phyloP scores from a whole-genome alignment of 2,797 vertebrate species.

The Glyptemys insculpta region DNA sequence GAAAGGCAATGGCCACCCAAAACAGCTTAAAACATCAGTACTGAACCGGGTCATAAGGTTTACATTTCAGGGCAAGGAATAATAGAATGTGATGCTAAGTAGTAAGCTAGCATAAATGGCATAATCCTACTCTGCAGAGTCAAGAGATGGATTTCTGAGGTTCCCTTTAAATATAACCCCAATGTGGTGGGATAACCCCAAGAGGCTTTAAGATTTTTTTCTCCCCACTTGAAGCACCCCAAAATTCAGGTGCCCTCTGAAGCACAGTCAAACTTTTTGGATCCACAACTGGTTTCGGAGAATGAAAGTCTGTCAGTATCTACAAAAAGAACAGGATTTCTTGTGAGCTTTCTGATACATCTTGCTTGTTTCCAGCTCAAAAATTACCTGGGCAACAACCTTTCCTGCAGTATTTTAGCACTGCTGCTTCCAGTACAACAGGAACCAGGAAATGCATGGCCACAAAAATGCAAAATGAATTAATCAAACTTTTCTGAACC shows the following conservation, averaged over 20 bases:
- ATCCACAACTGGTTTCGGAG: not conserved
- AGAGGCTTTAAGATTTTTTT: constrained; percentile 8
- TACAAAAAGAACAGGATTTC: constrained; percentile 21
- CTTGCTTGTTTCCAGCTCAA: constrained; percentile 36
- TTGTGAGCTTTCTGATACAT: constrained; percentile 35
- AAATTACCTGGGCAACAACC: constrained; percentile 71
- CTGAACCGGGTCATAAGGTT: not conserved
- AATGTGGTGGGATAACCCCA: constrained; percentile 8
- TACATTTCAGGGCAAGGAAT: not conserved
- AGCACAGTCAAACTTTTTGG: not conserved
- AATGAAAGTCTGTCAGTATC: not conserved
- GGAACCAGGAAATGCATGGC: constrained; percentile 72
- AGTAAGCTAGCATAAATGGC: constrained; percentile 14
- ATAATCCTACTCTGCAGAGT: not conserved
- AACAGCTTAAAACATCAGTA: not conserved
- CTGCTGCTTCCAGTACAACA: constrained; percentile 39
- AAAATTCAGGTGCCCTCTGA: not conserved
- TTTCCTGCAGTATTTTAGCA: constrained; percentile 59
- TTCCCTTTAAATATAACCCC: constrained; percentile 25
- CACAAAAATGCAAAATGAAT: constrained; percentile 14
- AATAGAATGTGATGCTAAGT: not conserved
- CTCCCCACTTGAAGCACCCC: not conserved
- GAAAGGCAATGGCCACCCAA: not conserved
- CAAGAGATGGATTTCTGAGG: constrained; percentile 26
- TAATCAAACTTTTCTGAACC: constrained; percentile 61